A percentile compares a stretch with the other conserved stretches of the same genome.
Conservation (phyloP, 2,797 vertebrate species). For the Coregonus ussuriensis region DNA sequence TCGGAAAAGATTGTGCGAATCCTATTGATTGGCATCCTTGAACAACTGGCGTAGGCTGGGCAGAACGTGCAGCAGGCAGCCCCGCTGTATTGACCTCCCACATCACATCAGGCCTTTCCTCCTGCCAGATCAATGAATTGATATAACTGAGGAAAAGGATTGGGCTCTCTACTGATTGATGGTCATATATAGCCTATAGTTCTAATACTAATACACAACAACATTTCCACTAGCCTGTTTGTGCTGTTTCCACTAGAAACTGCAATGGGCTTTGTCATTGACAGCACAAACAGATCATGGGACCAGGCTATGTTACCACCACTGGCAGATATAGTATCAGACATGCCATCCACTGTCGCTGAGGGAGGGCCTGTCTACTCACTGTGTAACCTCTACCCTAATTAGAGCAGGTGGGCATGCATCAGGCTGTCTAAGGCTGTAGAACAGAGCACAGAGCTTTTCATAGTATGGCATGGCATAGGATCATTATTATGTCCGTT, state of each 20-base stretch:
- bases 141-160: conserved; percentile 57
- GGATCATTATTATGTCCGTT: background rate
- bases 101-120: conserved; percentile 17
- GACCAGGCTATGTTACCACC: background rate
- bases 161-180: conserved; percentile 54
- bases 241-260: background rate
- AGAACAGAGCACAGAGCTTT: background rate
- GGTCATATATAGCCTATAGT: conserved; percentile 34
- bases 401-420: background rate
- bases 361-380: background rate
- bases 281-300: background rate
- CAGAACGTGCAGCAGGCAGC: background rate
- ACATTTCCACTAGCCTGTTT: background rate
- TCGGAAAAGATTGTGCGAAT: conserved; percentile 4
- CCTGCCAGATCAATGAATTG: conserved; percentile 55
- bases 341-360: too few relatives aligned
- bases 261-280: background rate
- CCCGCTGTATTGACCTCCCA: conserved; percentile 48
- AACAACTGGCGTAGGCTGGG: background rate
- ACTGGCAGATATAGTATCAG: background rate
- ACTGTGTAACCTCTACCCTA: background rate
- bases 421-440: background rate
- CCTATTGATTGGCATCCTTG: background rate
- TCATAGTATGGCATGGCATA: background rate
- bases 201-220: background rate